Base-by-base conservation (phyloP, 2,888 invertebrate genomes). In the Drosophila ezoana region DNA sequence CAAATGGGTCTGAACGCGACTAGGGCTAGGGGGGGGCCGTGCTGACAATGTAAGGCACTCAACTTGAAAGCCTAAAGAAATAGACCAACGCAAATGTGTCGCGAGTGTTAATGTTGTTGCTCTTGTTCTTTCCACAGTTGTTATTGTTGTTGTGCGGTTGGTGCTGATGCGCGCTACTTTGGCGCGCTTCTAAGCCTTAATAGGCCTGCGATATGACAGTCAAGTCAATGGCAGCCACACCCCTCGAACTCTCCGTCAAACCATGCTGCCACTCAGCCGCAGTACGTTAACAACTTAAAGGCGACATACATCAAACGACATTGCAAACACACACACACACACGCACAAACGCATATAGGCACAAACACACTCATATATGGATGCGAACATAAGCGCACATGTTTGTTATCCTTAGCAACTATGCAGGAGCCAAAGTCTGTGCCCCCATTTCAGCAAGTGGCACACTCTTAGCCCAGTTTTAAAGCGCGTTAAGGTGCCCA, bases 51-150 rank as follows among this genome's bases (percentile, higher is more conserved):
- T 71, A 14, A 64, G 82, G 79, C 82, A 83, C 79, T 83, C 85
- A 79, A 73, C 66, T 73, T 73, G 82, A 83, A 83, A 85, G 86
- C 85, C 85, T 62, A 63, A 72, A 71, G 76, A 65, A 78, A 76
- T 85, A 87, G 85, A 69, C 79, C 70, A 67, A 53, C 43, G 53
- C 57, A 71, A 79, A 74, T 62, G 61, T 71, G 65, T 68, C 49
- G 44, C 68, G 59, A 72, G 72, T 59, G 72, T 67, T 57, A 63
- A 63, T 66, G 61, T 52, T 64, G 60, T 23, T 48, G 20, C 16
- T 51, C 35, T 10, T 53, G 47, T 40, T 58, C 32, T 14, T 51
- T 11, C 18, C 53, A 44, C 43, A 41, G 20, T 33, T 23, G 23
- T 18, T 64, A 49, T 23, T 47, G 61, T 47, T 75, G 58, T 6